phyloP scores from a whole-genome alignment of 2,113 vertebrate genomes.

The Pipra filicauda region DNA sequence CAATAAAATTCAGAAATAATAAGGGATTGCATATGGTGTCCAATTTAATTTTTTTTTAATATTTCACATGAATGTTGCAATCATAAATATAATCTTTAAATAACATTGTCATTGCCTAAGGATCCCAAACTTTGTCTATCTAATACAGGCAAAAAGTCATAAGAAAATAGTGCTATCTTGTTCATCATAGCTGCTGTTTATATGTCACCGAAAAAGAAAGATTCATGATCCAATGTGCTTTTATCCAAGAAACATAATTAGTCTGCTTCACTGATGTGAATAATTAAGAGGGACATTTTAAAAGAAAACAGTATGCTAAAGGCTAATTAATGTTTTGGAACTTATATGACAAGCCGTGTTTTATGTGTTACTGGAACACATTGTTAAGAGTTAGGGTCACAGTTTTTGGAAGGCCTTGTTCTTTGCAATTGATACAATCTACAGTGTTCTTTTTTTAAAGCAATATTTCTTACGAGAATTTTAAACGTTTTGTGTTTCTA shows the following conservation, averaged over 20 bases:
- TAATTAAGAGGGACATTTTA: constrained; percentile 30
- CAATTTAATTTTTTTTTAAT: not conserved
- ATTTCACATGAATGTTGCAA: not conserved
- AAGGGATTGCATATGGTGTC: not conserved
- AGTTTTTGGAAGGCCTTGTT: not conserved
- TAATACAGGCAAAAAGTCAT: not conserved
- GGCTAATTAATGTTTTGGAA: constrained; percentile 10
- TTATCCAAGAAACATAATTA: constrained; percentile 42
- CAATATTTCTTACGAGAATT: not conserved
- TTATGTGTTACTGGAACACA: not conserved
- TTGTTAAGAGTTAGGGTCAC: not conserved
- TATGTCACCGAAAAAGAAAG: constrained; percentile 10
- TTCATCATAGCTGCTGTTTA: not conserved
- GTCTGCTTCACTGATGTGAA: not conserved
- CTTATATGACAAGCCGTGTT: not conserved
- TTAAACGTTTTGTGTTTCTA: not conserved
- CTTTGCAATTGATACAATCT: not conserved
- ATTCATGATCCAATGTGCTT: constrained; percentile 17
- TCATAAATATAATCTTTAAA: not conserved
- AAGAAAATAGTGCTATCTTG: not conserved
- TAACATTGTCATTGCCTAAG: not conserved
- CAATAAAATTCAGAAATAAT: not conserved
- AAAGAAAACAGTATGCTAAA: constrained; percentile 25
- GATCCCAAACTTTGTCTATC: not conserved
- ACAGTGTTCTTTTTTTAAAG: not conserved